These are phyloP conservation scores for Argynnis bischoffii DNA, from an alignment of 2,888 invertebrate genomes.

Conservation along the genomic window DNA sequence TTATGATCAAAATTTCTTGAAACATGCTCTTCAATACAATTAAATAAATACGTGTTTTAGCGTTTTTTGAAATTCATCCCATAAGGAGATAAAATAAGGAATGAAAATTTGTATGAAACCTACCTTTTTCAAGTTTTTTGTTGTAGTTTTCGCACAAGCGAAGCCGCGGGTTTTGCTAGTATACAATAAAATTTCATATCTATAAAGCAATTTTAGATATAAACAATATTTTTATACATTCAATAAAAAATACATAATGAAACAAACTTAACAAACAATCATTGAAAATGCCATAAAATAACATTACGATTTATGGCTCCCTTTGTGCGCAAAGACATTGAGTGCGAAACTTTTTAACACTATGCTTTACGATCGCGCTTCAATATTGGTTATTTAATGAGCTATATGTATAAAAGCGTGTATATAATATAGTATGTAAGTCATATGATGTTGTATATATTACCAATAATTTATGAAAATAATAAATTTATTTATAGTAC, in stretches of 20 bases:
- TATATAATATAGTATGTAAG: neutral
- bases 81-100: too few species aligned
- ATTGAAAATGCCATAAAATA: constrained; percentile 40
- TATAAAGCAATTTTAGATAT: neutral
- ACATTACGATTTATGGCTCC: constrained; percentile 53
- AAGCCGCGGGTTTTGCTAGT: too few species aligned
- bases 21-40: too few species aligned
- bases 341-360: constrained; percentile 63
- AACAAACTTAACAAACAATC: constrained; percentile 24
- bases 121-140: too few species aligned
- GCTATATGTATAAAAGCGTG: constrained; percentile 30
- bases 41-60: too few species aligned
- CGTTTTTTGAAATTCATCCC: too few species aligned
- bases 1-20: too few species aligned
- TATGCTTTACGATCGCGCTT: constrained; percentile 52
- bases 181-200: too few species aligned
- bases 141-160: too few species aligned
- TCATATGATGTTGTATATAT: neutral
- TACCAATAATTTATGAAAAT: neutral
- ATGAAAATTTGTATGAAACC: too few species aligned
- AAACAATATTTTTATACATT: constrained; percentile 17
- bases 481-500: too few species aligned
- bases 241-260: constrained; percentile 28
- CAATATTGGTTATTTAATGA: constrained; percentile 41
- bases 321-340: constrained; percentile 50